A percentile compares a stretch with the other conserved stretches of the same genome.
Conservation (phyloP, 1,140 invertebrate genomes). For the Drosophila parabipectinata region DNA sequence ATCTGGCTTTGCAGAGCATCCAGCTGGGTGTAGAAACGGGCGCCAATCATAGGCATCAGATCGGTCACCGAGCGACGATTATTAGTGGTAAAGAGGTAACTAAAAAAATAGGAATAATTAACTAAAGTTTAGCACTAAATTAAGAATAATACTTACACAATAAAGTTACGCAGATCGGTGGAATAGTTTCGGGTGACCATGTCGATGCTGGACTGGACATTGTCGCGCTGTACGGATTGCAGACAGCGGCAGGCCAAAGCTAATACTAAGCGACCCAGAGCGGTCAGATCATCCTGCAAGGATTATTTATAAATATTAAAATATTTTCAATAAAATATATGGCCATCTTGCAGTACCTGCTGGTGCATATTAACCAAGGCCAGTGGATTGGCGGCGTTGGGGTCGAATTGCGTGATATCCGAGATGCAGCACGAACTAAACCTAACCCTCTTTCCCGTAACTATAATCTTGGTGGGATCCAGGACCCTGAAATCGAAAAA, state of each 20-base stretch:
- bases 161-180: conserved; percentile 95
- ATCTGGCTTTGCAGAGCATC: conserved; percentile 94
- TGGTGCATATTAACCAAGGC: conserved; percentile 91
- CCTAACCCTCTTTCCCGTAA: conserved; percentile 89
- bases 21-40: conserved; percentile 97
- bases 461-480: conserved; percentile 96
- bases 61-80: conserved; percentile 94
- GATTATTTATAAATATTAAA: not conserved
- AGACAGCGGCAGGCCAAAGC: conserved; percentile 95
- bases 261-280: conserved; percentile 95
- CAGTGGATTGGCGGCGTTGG: conserved; percentile 85
- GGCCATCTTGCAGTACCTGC: conserved; percentile 58
- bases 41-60: conserved; percentile 99
- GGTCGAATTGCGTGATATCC: conserved; percentile 93
- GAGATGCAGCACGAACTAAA: conserved; percentile 93
- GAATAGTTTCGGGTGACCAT: conserved; percentile 95
- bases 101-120: conserved; percentile 60
- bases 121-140: not conserved
- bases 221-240: conserved; percentile 93
- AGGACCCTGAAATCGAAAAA: conserved; percentile 87
- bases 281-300: conserved; percentile 95
- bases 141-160: conserved; percentile 88
- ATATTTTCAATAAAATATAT: not conserved
- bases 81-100: conserved; percentile 90
- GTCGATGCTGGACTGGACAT: conserved; percentile 94